A percentile compares a stretch with the other conserved stretches of the same genome.
Evolutionary conservation across 1,140 invertebrate genomes (phyloP).

Genomic region (Pseudomyrmex sp.): DNA sequence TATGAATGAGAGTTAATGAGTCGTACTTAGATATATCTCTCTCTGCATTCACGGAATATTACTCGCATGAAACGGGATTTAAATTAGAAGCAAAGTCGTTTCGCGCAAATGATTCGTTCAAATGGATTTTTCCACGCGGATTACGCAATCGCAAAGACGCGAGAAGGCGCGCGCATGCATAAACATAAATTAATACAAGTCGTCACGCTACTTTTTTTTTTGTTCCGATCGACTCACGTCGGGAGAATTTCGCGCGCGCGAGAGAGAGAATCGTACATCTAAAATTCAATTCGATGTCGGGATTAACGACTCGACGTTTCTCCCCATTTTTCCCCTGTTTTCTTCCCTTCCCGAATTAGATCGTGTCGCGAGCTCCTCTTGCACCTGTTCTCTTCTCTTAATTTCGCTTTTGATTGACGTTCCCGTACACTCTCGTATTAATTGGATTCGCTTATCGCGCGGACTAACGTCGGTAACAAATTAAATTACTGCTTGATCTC

Average conservation of each 20-base stretch:
- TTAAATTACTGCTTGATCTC: not conserved
- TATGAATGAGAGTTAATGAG: no score
- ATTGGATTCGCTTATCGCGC: not conserved
- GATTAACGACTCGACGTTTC: constrained; percentile 69
- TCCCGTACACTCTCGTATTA: not conserved
- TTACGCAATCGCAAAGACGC: not conserved
- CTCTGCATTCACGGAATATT: not conserved
- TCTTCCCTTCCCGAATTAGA: constrained; percentile 47
- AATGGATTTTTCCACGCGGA: not conserved
- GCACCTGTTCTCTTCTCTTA: constrained; percentile 39
- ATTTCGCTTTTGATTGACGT: constrained; percentile 22
- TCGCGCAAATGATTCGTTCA: constrained; percentile 7
- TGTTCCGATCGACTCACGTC: constrained; percentile 31
- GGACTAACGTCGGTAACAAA: not conserved
- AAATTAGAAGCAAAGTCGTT: constrained; percentile 1
- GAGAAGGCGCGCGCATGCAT: not conserved
- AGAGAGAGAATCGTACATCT: constrained; percentile 52
- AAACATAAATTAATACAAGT: constrained; percentile 37
- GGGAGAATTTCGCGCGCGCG: constrained; percentile 25
- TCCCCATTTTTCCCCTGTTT: constrained; percentile 50
- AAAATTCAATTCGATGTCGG: constrained; percentile 67
- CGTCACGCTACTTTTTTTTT: not conserved
- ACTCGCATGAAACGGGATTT: not conserved
- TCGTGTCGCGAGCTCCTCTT: constrained; percentile 42
- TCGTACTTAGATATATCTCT: no score